phyloP scores from a whole-genome alignment of 2,113 vertebrate genomes.

The Megaceryle torquata region DNA sequence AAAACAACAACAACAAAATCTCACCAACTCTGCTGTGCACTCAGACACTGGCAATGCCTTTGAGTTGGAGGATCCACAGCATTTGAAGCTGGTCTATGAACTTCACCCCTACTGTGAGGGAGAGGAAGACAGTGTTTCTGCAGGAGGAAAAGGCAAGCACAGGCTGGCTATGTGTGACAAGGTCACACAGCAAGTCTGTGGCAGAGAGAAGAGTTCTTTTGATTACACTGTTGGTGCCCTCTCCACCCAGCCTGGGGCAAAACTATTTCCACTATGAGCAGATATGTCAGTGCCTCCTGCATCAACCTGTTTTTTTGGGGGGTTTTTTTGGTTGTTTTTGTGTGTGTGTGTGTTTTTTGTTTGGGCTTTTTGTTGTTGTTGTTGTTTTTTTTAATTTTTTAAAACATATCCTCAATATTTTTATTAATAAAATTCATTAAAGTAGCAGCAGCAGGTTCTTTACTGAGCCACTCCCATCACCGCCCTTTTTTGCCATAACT shows the following conservation, averaged over 20 bases:
- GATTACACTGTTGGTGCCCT: background rate
- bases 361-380: no score
- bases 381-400: background rate
- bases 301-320: background rate
- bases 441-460: background rate
- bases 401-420: background rate
- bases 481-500: background rate
- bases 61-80: no score
- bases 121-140: background rate
- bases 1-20: background rate
- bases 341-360: no score
- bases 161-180: accelerated
- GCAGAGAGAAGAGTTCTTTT: background rate
- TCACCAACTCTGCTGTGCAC: background rate
- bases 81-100: background rate
- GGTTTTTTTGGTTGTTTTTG: no score
- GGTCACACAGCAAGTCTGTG: background rate
- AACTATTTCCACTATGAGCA: background rate
- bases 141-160: accelerated
- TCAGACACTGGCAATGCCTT: background rate
- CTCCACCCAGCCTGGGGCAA: background rate
- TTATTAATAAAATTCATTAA: background rate
- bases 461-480: background rate
- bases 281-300: background rate
- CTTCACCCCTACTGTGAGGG: accelerated